Evolutionary conservation across 2,113 vertebrate genomes (phyloP), one percentile per base, ranked within the genome.

Genomic region (Esox niger): DNA sequence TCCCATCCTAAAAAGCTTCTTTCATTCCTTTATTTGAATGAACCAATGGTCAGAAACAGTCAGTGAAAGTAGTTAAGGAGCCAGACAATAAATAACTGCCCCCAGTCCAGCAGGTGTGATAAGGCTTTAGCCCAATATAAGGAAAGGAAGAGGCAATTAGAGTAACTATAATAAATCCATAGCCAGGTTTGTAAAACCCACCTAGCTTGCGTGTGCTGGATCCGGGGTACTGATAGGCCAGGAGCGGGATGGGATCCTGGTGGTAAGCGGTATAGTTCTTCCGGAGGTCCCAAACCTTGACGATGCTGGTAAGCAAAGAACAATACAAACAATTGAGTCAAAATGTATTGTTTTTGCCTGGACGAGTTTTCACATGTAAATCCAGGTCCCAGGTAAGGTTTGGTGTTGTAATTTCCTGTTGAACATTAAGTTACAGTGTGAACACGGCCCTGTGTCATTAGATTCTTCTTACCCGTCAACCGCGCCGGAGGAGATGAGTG

Each of bases 231-330:
- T 86, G 88, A 73, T 93, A 96, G 3, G 70, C 82, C 85, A 93
- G 94, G 75, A 92, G 79, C 0, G 97, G 91, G 32, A 92, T 35
- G 0, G 95, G 95, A 63, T 96, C 95, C 43, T 94, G 95, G 2
- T 89, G 91, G 70, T 92, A 91, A 1, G 84, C 54, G 0, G 88
- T 90, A 20, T 99, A 99, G 88, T 93, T 96, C 84, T 94, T 98
- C 62, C 97, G 94, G 71, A 99, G 77, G 83, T 99, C 97, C 97
- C 97, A 99, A 52, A 96, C 85, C 79, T 99, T 99, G 81, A 99
- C 90, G n/a, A 93, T 89, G 9, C 97, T 99, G 86, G 61, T 87
- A 79, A 0, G 47, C n/a, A 35, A 84, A 74, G 60, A 68, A n/a
- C 62, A 4, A 9, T 26, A 43, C 13, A 57, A 6, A 6, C 11